These are phyloP conservation scores for Argentina silus DNA, from an alignment of 2,797 vertebrate species.

Conservation along the genomic window DNA sequence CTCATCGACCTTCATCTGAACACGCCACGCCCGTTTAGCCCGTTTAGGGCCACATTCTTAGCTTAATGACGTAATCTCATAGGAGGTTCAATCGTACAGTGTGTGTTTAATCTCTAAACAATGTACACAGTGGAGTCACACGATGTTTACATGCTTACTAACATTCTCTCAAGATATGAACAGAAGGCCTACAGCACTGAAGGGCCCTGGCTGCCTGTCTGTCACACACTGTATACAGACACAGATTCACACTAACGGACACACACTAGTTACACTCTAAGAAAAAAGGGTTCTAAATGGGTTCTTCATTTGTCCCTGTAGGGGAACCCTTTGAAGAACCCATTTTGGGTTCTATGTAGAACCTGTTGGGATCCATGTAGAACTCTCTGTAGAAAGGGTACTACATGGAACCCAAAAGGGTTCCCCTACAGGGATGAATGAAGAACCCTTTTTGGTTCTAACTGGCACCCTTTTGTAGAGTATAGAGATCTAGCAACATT, in stretches of 20 bases:
- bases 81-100: constrained; percentile 54
- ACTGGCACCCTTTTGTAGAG: too few species aligned
- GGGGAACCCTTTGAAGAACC: too few species aligned
- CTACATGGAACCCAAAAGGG: too few species aligned
- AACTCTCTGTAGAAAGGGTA: too few species aligned
- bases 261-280: constrained; percentile 20
- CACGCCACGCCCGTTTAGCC: constrained; percentile 16
- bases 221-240: constrained; percentile 33
- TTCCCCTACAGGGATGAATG: too few species aligned
- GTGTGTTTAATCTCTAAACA: constrained; percentile 19
- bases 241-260: constrained; percentile 33
- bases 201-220: constrained; percentile 37
- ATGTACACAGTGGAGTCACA: constrained; percentile 44
- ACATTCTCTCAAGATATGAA: constrained; percentile 59
- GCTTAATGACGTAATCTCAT: constrained; percentile 43
- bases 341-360: too few species aligned
- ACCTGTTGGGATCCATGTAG: too few species aligned
- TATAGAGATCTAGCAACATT: too few species aligned
- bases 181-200: constrained; percentile 48
- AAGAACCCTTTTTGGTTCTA: too few species aligned
- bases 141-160: constrained; percentile 59
- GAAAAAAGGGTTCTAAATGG: too few species aligned
- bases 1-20: constrained; percentile 3
- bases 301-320: too few species aligned
- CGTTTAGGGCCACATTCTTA: constrained; percentile 43